These are phyloP conservation scores for Macrobrachium nipponense DNA, from an alignment of 1,140 invertebrate genomes.

Conservation along the genomic window DNA sequence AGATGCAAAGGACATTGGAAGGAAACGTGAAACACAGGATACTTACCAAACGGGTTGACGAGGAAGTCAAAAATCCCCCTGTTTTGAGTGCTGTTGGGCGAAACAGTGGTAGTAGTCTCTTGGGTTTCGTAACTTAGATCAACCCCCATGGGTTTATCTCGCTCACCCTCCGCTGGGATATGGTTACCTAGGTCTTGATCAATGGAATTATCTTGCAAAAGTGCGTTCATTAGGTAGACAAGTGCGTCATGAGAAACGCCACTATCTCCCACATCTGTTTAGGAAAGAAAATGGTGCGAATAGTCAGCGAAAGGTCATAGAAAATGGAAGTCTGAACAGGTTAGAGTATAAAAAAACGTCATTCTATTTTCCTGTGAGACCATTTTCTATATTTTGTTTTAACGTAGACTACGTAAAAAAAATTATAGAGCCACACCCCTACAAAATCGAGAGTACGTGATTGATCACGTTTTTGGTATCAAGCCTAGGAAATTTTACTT, in stretches of 20 bases:
- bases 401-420: no score
- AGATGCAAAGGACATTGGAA: no score
- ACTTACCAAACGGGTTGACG: conserved; percentile 48
- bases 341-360: neutral
- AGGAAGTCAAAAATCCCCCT: conserved; percentile 41
- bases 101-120: neutral
- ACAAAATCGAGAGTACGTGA: no score
- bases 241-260: conserved; percentile 44
- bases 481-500: no score
- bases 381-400: neutral
- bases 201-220: conserved; percentile 52
- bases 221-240: conserved; percentile 53
- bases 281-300: conserved; percentile 41
- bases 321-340: neutral
- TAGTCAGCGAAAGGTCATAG: neutral
- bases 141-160: neutral
- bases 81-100: conserved; percentile 19
- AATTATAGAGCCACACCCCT: no score
- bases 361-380: neutral
- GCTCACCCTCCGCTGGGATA: neutral
- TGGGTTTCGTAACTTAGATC: neutral
- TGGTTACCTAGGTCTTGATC: conserved; percentile 31
- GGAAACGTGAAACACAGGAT: neutral
- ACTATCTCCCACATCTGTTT: conserved; percentile 43
- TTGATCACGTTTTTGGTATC: no score